Evolutionary conservation across 2,113 vertebrate genomes (phyloP), one percentile per base, ranked within the genome.

Genomic region (Scortum barcoo): DNA sequence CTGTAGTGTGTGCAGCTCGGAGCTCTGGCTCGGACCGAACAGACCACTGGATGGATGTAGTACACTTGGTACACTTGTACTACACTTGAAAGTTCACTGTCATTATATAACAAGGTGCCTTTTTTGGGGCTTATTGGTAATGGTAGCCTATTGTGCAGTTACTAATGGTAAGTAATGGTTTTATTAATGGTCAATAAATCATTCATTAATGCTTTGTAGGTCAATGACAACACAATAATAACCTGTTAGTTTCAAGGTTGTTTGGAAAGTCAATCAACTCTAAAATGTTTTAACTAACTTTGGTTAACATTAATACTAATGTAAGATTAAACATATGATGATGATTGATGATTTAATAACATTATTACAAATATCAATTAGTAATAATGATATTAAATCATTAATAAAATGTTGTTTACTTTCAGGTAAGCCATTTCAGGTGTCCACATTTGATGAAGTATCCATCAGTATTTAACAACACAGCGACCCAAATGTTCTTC

Each of bases 1-100:
- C 81, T 72, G 79, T 78, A 68, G 82, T 60, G 78, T 73, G 68
- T 19, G 70, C 36, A 10, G 76, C 69, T 57, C 72, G 6, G 48
- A 28, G 61, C 81, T 54, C 62, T 2, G 70, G 48, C 28, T 50
- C 5, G 24, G 24, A 80, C 80, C 22, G 69, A 71, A 54, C 81
- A 76, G 24, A 51, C 4, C 60, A 7, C 22, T 10, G 60, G 24
- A 70, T 88, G 65, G 42, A 80, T 78, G 57, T 20, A 69, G 33
- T 13, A 33, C 17, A 24, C 69, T 74, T 20, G n/a, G n/a, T n/a
- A n/a, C n/a, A n/a, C n/a, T n/a, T 7, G n/a, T 24, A 75, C 53
- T 22, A 53, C 66, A 63, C 68, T 12, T 46, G 4, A 36, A 57
- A 53, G 50, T 66, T 36, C 40, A 44, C 11, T 16, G 28, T 1